Percentiles rank a stretch among this genome's conserved stretches.
phyloP scores from a whole-genome alignment of 2,797 vertebrate genomes.

The Lindbergichthys nudifrons region DNA sequence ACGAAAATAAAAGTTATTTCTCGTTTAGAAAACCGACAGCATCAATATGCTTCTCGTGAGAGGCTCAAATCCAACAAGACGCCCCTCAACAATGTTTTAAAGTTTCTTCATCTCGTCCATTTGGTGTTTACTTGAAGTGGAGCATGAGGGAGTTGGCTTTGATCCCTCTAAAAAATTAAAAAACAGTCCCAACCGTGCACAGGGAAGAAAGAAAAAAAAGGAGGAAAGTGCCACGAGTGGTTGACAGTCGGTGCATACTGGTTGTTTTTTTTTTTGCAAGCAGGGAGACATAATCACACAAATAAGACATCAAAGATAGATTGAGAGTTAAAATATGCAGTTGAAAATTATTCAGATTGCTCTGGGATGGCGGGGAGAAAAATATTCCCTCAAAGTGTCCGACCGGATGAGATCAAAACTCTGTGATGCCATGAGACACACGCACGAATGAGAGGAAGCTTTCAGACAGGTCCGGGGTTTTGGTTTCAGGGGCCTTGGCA shows the following conservation, averaged over 20 bases:
- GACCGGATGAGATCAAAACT: slow-evolving; percentile 83
- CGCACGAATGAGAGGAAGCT: slow-evolving; percentile 28
- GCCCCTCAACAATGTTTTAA: slow-evolving; percentile 65
- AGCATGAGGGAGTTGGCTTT: slow-evolving; percentile 80
- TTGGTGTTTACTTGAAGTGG: slow-evolving; percentile 76
- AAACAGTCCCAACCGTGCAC: slow-evolving; percentile 73
- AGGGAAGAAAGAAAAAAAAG: slow-evolving; percentile 40
- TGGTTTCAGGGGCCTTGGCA: slow-evolving; percentile 67
- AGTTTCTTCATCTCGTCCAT: slow-evolving; percentile 58
- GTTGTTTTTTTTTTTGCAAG: slow-evolving; percentile 66
- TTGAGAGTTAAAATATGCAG: slow-evolving; percentile 86
- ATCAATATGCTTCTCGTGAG: slow-evolving; percentile 35
- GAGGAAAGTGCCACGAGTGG: slow-evolving; percentile 69
- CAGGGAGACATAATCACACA: slow-evolving; percentile 85
- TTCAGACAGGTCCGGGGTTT: slow-evolving; percentile 46
- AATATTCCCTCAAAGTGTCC: slow-evolving; percentile 86
- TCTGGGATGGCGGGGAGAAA: slow-evolving; percentile 82
- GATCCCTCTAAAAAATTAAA: slow-evolving; percentile 62
- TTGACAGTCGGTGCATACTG: slow-evolving; percentile 73
- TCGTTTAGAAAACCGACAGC: slow-evolving; percentile 9
- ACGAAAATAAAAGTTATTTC: slow-evolving; percentile 29
- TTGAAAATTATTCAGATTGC: slow-evolving; percentile 84
- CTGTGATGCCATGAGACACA: slow-evolving; percentile 66
- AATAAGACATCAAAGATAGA: slow-evolving; percentile 90
- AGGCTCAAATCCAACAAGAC: slow-evolving; percentile 47